Percentiles rank a stretch among this genome's conserved stretches.
Conservation (phyloP, 1,140 invertebrate species). For the Papilio aristodemus region DNA sequence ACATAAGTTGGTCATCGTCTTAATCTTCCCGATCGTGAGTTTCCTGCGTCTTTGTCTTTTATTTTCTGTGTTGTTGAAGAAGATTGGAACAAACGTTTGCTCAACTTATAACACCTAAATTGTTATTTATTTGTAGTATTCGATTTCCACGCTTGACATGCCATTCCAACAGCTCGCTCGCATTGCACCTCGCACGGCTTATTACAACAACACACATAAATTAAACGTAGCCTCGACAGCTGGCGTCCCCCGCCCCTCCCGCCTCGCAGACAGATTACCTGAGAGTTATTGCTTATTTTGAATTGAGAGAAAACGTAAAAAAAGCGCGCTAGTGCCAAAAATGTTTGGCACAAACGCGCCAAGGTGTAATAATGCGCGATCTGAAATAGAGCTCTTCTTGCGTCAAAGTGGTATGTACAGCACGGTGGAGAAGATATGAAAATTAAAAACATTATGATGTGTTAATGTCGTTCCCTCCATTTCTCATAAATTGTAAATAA, state of each 20-base stretch:
- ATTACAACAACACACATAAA: conserved; percentile 20
- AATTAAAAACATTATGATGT: conserved; percentile 13
- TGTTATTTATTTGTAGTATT: background rate
- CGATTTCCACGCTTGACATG: background rate
- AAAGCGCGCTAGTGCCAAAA: conserved; percentile 46
- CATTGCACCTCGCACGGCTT: background rate
- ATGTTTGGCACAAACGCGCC: conserved; percentile 44
- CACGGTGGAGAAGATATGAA: background rate
- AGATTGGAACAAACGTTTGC: too few relatives aligned
- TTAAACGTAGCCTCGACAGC: conserved; percentile 35
- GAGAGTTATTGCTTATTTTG: conserved; percentile 46
- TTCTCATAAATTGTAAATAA: background rate
- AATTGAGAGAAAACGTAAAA: conserved; percentile 42
- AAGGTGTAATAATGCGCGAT: background rate
- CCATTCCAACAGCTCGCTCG: background rate
- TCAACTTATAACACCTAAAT: too few relatives aligned
- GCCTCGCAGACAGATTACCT: conserved; percentile 51
- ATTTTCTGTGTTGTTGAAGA: too few relatives aligned
- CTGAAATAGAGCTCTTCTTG: conserved; percentile 11
- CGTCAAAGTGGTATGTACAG: background rate
- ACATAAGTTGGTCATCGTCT: too few relatives aligned
- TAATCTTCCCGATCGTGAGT: too few relatives aligned
- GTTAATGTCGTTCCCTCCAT: background rate
- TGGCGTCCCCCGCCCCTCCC: conserved; percentile 34
- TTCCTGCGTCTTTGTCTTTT: too few relatives aligned